phyloP scores from a whole-genome alignment of 23 tunicate species.

The Styela clava region DNA sequence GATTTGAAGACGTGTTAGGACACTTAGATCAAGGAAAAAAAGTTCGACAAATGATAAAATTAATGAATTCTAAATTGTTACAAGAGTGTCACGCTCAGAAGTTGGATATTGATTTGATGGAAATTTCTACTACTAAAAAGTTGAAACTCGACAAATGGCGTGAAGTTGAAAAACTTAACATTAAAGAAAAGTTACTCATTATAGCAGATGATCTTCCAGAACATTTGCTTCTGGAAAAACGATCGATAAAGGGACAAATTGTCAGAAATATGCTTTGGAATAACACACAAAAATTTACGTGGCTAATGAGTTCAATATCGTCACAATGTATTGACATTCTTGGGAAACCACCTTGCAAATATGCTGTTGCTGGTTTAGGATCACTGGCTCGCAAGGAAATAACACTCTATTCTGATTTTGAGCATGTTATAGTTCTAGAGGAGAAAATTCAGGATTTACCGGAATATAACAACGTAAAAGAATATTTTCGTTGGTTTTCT shows the following conservation, averaged over 20 bases:
- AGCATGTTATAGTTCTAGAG: slow-evolving; percentile 35
- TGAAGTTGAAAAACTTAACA: not conserved
- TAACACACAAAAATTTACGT: slow-evolving; percentile 5
- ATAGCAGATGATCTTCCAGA: not conserved
- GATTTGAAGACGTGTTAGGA: not conserved
- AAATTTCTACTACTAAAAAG: not conserved
- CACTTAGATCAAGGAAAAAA: not conserved
- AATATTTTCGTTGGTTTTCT: slow-evolving; percentile 51
- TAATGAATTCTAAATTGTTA: not conserved
- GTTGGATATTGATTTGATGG: not conserved
- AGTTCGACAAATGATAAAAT: not conserved
- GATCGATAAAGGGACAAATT: not conserved
- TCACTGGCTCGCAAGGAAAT: slow-evolving; percentile 38
- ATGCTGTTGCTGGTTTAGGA: slow-evolving; percentile 37
- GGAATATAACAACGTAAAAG: slow-evolving; percentile 19
- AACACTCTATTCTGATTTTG: slow-evolving; percentile 55
- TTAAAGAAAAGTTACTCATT: not conserved
- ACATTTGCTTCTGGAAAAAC: not conserved
- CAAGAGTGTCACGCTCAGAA: not conserved
- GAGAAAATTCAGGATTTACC: slow-evolving; percentile 21
- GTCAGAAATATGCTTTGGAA: not conserved
- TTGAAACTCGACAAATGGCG: not conserved
- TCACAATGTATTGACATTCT: slow-evolving; percentile 15
- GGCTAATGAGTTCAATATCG: slow-evolving; percentile 17
- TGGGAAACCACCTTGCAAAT: slow-evolving; percentile 36